Conservation (phyloP, 1,140 invertebrate genomes). For the Probaryconus sp. region DNA sequence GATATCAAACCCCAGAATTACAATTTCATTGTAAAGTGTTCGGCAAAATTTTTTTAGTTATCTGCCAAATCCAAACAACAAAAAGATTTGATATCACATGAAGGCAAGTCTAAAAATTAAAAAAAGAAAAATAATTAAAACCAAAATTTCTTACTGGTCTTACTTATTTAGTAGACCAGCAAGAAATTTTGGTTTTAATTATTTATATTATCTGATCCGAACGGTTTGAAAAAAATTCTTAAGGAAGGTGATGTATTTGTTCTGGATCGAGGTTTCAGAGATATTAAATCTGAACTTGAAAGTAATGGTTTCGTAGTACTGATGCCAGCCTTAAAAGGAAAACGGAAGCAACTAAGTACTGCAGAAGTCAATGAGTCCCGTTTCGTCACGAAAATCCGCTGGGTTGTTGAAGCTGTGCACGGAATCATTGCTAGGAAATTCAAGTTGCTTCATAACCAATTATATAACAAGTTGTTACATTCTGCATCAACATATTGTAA, state of each 20-base stretch:
- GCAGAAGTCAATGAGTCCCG: slow-evolving; percentile 68
- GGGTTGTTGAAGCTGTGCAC: slow-evolving; percentile 71
- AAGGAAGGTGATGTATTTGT: slow-evolving; percentile 56
- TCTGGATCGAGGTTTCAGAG: slow-evolving; percentile 65
- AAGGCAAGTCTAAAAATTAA: too few species aligned
- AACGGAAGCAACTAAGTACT: slow-evolving; percentile 60
- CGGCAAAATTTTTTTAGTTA: too few species aligned
- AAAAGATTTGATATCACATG: too few species aligned
- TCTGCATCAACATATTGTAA: slow-evolving; percentile 26
- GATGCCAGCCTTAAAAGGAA: slow-evolving; percentile 54
- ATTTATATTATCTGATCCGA: too few species aligned
- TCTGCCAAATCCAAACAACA: too few species aligned
- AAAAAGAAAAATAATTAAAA: too few species aligned
- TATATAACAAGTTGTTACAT: slow-evolving; percentile 62
- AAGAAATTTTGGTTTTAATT: too few species aligned
- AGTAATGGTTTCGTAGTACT: slow-evolving; percentile 27
- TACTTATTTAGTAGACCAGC: too few species aligned
- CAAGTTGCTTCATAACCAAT: slow-evolving; percentile 56
- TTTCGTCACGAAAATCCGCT: slow-evolving; percentile 68
- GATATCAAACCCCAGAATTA: too few species aligned
- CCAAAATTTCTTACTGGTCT: too few species aligned
- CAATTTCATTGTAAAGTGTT: too few species aligned
- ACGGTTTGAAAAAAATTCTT: slow-evolving; percentile 32
- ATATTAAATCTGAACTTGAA: slow-evolving; percentile 46
- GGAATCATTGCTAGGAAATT: slow-evolving; percentile 61